These are phyloP conservation scores for Syritta pipiens DNA, from an alignment of 2,888 invertebrate genomes.

Conservation along the genomic window DNA sequence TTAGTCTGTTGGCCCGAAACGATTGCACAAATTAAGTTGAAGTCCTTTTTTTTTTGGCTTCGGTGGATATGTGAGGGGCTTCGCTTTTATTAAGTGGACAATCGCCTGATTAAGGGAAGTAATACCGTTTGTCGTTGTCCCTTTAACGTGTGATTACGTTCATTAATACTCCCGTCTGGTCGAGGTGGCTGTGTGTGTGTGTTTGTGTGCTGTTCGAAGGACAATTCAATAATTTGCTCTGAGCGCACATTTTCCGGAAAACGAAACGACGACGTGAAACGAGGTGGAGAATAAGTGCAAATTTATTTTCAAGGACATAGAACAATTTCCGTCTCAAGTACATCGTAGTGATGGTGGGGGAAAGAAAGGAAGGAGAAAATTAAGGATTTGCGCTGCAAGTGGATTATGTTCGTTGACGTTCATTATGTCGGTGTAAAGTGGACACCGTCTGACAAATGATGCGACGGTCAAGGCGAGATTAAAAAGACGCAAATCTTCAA, in stretches of 20 bases:
- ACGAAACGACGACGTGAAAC: conserved; percentile 6
- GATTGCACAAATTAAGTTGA: conserved; percentile 62
- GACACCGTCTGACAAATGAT: neutral
- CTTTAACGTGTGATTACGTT: conserved; percentile 58
- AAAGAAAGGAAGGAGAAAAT: too few species aligned
- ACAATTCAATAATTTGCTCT: conserved; percentile 35
- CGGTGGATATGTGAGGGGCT: conserved; percentile 2
- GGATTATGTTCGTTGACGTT: neutral
- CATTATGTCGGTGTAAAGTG: neutral
- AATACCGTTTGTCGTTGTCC: conserved; percentile 55
- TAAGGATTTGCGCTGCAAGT: neutral
- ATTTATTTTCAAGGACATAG: conserved; percentile 60
- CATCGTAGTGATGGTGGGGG: neutral
- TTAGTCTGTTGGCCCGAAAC: conserved; percentile 28
- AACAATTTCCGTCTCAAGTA: conserved; percentile 34
- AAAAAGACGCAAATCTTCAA: too few species aligned
- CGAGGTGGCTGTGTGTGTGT: conserved; percentile 4
- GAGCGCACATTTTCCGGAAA: conserved; percentile 24
- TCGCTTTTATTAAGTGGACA: conserved; percentile 57
- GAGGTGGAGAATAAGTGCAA: conserved; percentile 41
- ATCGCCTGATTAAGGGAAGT: conserved; percentile 59
- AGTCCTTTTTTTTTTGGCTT: conserved; percentile 9
- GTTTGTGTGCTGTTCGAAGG: conserved; percentile 8
- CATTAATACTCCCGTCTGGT: conserved; percentile 49
- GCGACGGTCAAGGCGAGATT: too few species aligned